Evolutionary conservation across 2,888 invertebrate species (phyloP).

Genomic region (Drosophila anomalata): DNA sequence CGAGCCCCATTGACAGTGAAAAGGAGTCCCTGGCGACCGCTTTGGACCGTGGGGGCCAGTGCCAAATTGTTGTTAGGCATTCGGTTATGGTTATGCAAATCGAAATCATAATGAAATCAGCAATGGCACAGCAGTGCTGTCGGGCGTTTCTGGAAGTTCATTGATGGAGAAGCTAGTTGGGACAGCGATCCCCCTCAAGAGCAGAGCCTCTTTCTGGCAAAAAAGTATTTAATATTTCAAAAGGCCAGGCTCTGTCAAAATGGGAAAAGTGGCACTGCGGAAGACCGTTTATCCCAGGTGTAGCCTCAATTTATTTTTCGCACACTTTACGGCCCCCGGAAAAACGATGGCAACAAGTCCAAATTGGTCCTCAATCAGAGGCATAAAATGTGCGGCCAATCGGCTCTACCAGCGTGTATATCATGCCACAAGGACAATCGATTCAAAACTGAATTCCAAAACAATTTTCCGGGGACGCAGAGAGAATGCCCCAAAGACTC

Average conservation of each 20-base stretch:
- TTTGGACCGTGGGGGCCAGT: constrained; percentile 19
- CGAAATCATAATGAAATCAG: constrained; percentile 80
- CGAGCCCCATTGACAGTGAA: constrained; percentile 31
- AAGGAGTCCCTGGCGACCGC: constrained; percentile 62
- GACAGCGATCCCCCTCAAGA: neutral
- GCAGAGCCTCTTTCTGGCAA: too few relatives aligned
- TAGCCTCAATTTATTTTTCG: constrained; percentile 30
- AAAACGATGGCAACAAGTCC: constrained; percentile 15
- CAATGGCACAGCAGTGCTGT: constrained; percentile 43
- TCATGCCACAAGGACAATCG: constrained; percentile 48
- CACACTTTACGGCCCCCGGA: constrained; percentile 17
- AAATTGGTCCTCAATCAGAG: constrained; percentile 36
- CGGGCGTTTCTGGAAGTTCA: constrained; percentile 28
- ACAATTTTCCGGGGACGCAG: constrained; percentile 68
- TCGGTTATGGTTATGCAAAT: constrained; percentile 80
- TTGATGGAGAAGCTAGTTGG: constrained; percentile 13
- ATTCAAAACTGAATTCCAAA: constrained; percentile 77
- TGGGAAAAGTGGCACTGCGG: neutral
- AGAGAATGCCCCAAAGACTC: constrained; percentile 66
- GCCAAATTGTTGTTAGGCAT: constrained; percentile 68
- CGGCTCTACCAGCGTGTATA: constrained; percentile 42
- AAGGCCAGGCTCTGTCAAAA: neutral
- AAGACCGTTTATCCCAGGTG: constrained; percentile 20
- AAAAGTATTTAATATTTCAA: neutral
- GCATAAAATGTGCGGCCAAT: constrained; percentile 54